Base-by-base conservation (phyloP, 2,888 invertebrate genomes). In the Tribolium freemani region DNA sequence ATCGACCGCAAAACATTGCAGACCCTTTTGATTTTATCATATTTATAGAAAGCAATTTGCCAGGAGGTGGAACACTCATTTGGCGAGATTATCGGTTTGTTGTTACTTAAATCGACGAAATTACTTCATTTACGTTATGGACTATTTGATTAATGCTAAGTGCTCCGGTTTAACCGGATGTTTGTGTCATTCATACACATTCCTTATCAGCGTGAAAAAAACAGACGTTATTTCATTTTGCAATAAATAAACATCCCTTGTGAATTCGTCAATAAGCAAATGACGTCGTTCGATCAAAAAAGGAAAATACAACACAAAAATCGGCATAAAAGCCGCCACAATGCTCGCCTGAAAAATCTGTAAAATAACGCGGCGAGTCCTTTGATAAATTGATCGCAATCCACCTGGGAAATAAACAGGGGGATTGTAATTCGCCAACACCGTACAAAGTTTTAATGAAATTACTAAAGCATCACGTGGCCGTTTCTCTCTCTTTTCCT, bases 381-480 rank as follows among this genome's bases (percentile, higher is more conserved):
- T 70, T 70, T 70, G 69, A 70, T 70, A 61, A 70, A 70, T 70
- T 63, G 69, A 70, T 63, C 63, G 63, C 46, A 50, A 54, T 56
- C 16, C 69, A 63, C 69, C 48, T 63, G 69, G 69, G 69, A 70
- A 70, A 70, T 70, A 54, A 54, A 58, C 58, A 16, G 48, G 50
- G 45, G 63, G 61, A 70, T 61, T 70, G 57, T 70, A 70, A 70
- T 70, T 70, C 63, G 48, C 54, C 16, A 51, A 46, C 31, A 26
- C 63, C 46, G 63, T 50, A 70, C 69, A 70, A 70, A 70, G 56
- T 70, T 70, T 70, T 70, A 70, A 70, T 70, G 69, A 70, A 70
- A 70, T 70, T 70, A 70, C 69, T 53, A 63, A 70, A 56, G 56
- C 69, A 54, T 53, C 69, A 69, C 53, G 61, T 54, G 61, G 26